Percentiles rank a stretch among this genome's conserved stretches.
phyloP scores from a whole-genome alignment of 2,888 invertebrate species.

The Andrena bicolor region DNA sequence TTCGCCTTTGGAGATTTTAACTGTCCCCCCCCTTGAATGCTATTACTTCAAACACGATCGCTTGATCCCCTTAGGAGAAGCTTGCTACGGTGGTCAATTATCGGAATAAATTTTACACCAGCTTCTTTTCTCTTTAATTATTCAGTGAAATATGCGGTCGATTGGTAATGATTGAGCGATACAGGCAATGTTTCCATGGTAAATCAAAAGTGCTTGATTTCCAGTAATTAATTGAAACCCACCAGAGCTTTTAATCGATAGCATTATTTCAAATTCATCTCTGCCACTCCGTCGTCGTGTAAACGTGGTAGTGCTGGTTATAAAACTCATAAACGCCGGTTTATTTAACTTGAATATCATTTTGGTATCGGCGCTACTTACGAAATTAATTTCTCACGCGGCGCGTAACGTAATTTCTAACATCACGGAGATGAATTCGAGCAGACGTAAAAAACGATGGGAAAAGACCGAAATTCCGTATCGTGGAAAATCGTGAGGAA shows the following conservation, averaged over 20 bases:
- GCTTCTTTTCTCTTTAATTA: neutral
- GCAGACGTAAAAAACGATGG: neutral
- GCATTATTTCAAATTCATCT: constrained; percentile 1
- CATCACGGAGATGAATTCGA: neutral
- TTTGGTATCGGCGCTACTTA: constrained; percentile 3
- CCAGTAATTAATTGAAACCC: constrained; percentile 10
- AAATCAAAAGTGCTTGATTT: neutral
- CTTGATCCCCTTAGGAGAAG: neutral
- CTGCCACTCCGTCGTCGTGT: neutral
- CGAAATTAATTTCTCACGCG: constrained; percentile 12
- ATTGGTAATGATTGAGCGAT: too few species aligned
- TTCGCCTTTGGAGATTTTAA: constrained; percentile 29
- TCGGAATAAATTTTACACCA: neutral
- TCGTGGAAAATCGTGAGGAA: too few species aligned
- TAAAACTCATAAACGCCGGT: neutral
- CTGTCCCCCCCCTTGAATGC: constrained; percentile 20
- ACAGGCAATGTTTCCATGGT: neutral
- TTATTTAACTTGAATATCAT: constrained; percentile 5
- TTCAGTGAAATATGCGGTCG: neutral
- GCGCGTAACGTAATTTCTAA: neutral
- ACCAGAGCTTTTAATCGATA: constrained; percentile 18
- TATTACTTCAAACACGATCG: neutral
- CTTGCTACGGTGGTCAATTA: constrained; percentile 23
- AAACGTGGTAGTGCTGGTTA: neutral
- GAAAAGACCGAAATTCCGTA: neutral